A percentile compares a stretch with the other conserved stretches of the same genome.
Conservation (phyloP, 2,113 vertebrate genomes). For the Hippocampus comes region DNA sequence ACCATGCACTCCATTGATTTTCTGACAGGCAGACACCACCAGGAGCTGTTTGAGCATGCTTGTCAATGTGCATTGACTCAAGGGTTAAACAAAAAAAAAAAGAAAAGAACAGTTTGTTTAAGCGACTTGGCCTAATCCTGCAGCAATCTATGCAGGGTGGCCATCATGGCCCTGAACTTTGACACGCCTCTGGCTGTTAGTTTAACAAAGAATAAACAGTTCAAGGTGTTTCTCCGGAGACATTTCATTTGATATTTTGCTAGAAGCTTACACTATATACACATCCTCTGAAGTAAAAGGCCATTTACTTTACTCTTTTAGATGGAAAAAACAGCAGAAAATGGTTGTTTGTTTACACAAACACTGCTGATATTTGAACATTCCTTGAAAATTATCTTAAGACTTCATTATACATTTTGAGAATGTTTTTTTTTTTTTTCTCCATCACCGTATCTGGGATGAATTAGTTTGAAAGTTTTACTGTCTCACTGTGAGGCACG, state of each 20-base stretch:
- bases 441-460: background rate
- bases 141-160: conserved; percentile 3
- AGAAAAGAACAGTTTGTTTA: conserved; percentile 16
- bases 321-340: background rate
- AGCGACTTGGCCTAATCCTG: conserved; percentile 15
- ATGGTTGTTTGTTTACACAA: background rate
- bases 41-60: conserved; percentile 8
- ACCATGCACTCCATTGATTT: conserved; percentile 52
- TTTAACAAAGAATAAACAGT: background rate
- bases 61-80: conserved; percentile 5
- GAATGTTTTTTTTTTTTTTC: no score
- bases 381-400: no score
- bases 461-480: background rate
- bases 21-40: conserved; percentile 57
- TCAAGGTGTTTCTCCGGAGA: background rate
- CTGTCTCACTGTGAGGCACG: background rate
- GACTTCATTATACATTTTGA: background rate
- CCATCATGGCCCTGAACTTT: conserved; percentile 23
- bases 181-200: conserved; percentile 3
- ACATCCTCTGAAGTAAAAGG: background rate
- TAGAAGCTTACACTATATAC: background rate
- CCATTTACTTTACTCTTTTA: background rate
- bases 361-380: background rate
- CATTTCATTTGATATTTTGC: background rate
- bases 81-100: conserved; percentile 6